phyloP scores from a whole-genome alignment of 2,888 invertebrate species.

The Timandra comae region DNA sequence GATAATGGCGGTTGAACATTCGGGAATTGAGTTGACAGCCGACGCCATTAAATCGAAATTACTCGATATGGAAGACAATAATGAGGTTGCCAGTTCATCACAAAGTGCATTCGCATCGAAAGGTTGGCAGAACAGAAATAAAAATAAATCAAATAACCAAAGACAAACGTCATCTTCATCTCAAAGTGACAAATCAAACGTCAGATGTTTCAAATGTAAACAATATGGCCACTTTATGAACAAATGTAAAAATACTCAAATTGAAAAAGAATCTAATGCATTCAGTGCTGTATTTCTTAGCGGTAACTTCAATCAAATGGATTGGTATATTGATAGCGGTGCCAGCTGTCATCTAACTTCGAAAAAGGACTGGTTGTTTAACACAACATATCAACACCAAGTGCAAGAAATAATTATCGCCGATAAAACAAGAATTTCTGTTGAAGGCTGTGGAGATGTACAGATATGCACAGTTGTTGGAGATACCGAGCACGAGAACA shows the following conservation, averaged over 20 bases:
- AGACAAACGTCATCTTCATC: background rate
- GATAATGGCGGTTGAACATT: conserved; percentile 15
- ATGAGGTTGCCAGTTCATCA: no score
- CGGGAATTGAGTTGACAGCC: conserved; percentile 5
- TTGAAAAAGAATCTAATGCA: background rate
- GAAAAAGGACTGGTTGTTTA: background rate
- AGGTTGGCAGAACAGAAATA: background rate
- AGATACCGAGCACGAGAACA: background rate
- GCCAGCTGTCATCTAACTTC: background rate
- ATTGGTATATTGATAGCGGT: background rate
- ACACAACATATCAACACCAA: background rate
- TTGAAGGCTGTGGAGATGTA: background rate
- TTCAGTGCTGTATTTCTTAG: background rate
- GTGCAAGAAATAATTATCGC: background rate
- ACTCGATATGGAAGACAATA: no score
- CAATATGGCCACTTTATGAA: background rate
- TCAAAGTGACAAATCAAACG: background rate
- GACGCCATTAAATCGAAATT: conserved; percentile 9
- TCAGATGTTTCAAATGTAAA: no score
- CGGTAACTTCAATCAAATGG: background rate
- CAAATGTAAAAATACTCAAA: no score
- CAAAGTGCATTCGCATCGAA: no score
- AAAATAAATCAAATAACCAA: background rate
- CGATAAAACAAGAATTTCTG: background rate
- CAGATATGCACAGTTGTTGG: background rate